A percentile compares a stretch with the other conserved stretches of the same genome.
phyloP scores from a whole-genome alignment of 2,797 vertebrate species.

The Amniataba percoides region DNA sequence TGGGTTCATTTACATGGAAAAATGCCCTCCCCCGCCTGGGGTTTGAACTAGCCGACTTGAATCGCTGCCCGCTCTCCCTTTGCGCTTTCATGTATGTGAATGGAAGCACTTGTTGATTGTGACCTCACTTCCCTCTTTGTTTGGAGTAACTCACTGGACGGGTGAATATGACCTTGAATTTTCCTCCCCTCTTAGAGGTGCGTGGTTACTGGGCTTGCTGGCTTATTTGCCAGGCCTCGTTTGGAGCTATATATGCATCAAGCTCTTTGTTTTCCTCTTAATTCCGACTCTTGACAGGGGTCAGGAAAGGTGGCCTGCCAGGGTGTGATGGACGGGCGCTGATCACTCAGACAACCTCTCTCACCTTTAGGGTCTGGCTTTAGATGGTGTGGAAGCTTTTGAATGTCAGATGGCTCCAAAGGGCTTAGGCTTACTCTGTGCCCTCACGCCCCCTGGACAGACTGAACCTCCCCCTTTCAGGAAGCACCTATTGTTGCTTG shows the following conservation, averaged over 20 bases:
- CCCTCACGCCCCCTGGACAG: conserved; percentile 44
- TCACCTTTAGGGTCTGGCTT: conserved; percentile 67
- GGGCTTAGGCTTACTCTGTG: conserved; percentile 60
- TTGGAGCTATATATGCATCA: conserved; percentile 38
- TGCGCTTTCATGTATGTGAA: conserved; percentile 85
- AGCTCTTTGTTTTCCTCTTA: conserved; percentile 56
- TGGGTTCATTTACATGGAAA: conserved; percentile 84
- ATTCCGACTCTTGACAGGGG: conserved; percentile 59
- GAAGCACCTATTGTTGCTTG: conserved; percentile 60
- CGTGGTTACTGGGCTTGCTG: conserved; percentile 38
- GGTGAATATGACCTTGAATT: conserved; percentile 77
- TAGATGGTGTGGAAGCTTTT: conserved; percentile 45
- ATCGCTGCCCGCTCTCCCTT: conserved; percentile 76
- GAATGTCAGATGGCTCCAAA: conserved; percentile 70
- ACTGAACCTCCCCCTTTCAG: conserved; percentile 44
- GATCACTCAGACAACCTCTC: conserved; percentile 66
- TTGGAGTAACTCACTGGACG: conserved; percentile 79
- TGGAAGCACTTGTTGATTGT: conserved; percentile 82
- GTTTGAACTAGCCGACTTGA: conserved; percentile 83
- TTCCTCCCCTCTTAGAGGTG: conserved; percentile 54
- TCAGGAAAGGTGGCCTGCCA: conserved; percentile 59
- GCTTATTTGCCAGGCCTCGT: conserved; percentile 52
- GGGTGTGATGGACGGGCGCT: conserved; percentile 62
- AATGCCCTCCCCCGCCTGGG: conserved; percentile 75
- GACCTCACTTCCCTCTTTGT: conserved; percentile 84